A percentile compares a stretch with the other conserved stretches of the same genome.
These are phyloP conservation scores for Eustalomyia histrio DNA, from an alignment of 2,888 invertebrate genomes.

Conservation along the genomic window DNA sequence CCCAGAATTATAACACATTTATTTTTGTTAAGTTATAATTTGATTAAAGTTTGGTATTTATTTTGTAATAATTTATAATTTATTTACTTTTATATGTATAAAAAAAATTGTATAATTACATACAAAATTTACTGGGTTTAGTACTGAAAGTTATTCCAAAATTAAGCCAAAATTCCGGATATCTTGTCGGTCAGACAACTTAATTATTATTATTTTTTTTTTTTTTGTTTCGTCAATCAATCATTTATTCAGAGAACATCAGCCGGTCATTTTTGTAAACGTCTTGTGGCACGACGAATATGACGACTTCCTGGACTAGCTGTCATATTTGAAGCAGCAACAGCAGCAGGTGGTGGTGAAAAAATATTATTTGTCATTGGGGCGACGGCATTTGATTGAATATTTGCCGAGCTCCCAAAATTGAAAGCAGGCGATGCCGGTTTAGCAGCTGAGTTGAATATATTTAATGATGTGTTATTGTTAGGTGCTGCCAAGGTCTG, in stretches of 20 bases:
- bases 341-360: slow-evolving; percentile 61
- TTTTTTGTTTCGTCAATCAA: background rate
- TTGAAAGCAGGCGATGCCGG: slow-evolving; percentile 65
- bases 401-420: slow-evolving; percentile 62
- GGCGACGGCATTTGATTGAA: slow-evolving; percentile 25
- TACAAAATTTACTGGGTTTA: too few species aligned
- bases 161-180: too few species aligned
- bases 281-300: slow-evolving; percentile 74
- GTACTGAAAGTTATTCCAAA: too few species aligned
- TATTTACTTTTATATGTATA: too few species aligned
- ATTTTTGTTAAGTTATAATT: too few species aligned
- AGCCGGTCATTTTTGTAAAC: slow-evolving; percentile 71
- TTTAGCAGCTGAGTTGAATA: slow-evolving; percentile 65
- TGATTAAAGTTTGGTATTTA: too few species aligned
- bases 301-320: slow-evolving; percentile 68
- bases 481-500: background rate
- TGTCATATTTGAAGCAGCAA: slow-evolving; percentile 15
- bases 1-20: too few species aligned
- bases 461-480: slow-evolving; percentile 43
- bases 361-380: slow-evolving; percentile 68
- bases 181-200: too few species aligned
- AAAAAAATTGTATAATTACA: too few species aligned
- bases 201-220: too few species aligned
- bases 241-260: slow-evolving; percentile 29
- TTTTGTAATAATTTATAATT: too few species aligned